Evolutionary conservation across 2,888 invertebrate genomes (phyloP).

Genomic region (Cryptophagus acutangulus): DNA sequence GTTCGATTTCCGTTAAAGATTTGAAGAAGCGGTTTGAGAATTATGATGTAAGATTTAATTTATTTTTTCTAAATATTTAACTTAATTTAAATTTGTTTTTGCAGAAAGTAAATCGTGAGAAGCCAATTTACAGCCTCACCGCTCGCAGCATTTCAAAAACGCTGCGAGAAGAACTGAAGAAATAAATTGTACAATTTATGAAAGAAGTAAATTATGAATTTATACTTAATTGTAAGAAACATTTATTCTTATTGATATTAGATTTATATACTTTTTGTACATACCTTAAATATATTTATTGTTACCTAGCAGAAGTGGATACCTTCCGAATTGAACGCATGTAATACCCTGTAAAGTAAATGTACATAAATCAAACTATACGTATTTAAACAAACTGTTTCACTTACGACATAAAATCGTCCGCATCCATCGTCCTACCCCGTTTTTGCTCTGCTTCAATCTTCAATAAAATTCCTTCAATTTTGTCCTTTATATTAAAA

Average conservation of each 20-base stretch:
- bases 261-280: not conserved
- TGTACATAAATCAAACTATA: slow-evolving; percentile 3
- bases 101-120: slow-evolving; percentile 28
- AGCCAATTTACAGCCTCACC: slow-evolving; percentile 68
- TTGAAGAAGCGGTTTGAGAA: slow-evolving; percentile 37
- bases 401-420: slow-evolving; percentile 81
- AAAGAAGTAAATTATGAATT: slow-evolving; percentile 39
- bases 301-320: slow-evolving; percentile 79
- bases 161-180: slow-evolving; percentile 67
- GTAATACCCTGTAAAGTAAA: slow-evolving; percentile 35
- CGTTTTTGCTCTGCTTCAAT: slow-evolving; percentile 70
- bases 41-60: slow-evolving; percentile 29
- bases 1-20: slow-evolving; percentile 35
- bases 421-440: slow-evolving; percentile 91
- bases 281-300: slow-evolving; percentile 1
- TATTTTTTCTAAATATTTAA: not conserved
- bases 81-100: slow-evolving; percentile 10
- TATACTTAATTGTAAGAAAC: not conserved
- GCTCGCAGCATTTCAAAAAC: slow-evolving; percentile 73
- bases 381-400: slow-evolving; percentile 7
- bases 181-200: too few species aligned
- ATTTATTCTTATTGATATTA: not conserved
- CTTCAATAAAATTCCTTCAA: slow-evolving; percentile 67
- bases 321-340: slow-evolving; percentile 83
- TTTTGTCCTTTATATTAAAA: slow-evolving; percentile 77